Percentiles rank a stretch among this genome's conserved stretches.
Conservation (phyloP, 2,113 vertebrate genomes). For the Burhinus bistriatus region DNA sequence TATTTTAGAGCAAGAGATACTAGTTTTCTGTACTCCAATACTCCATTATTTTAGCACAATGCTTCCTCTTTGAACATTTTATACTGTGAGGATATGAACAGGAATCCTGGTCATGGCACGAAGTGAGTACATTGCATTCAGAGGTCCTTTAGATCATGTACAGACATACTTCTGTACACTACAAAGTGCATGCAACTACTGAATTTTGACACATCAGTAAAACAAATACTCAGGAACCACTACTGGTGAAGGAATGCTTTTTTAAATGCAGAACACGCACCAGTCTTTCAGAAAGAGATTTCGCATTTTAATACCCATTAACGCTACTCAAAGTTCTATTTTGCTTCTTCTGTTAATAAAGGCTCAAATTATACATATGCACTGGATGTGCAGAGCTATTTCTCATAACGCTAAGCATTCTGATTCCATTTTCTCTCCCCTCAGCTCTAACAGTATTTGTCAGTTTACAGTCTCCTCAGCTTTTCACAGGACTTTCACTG, state of each 20-base stretch:
- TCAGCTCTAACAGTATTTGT: conserved; percentile 9
- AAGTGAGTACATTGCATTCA: neutral
- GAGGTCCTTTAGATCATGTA: neutral
- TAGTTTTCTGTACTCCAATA: neutral
- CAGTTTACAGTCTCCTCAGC: conserved; percentile 43
- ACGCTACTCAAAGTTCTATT: neutral
- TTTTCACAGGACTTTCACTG: conserved; percentile 28
- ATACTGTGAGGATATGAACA: neutral
- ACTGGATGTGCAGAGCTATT: neutral
- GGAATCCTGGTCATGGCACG: neutral
- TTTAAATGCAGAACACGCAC: neutral
- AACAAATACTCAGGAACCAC: neutral
- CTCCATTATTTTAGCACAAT: neutral
- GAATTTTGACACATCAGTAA: neutral
- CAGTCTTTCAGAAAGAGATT: neutral
- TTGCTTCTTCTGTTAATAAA: conserved; percentile 9
- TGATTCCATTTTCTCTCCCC: neutral
- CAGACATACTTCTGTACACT: neutral
- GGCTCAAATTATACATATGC: neutral
- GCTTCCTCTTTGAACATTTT: neutral
- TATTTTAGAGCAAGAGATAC: neutral
- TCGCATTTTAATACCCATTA: neutral
- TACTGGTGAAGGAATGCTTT: neutral
- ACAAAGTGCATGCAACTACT: neutral
- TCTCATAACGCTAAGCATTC: neutral